Evolutionary conservation across 1,140 invertebrate genomes (phyloP), one percentile per base, ranked within the genome.

Genomic region (Tetranychus cinnabarinus): DNA sequence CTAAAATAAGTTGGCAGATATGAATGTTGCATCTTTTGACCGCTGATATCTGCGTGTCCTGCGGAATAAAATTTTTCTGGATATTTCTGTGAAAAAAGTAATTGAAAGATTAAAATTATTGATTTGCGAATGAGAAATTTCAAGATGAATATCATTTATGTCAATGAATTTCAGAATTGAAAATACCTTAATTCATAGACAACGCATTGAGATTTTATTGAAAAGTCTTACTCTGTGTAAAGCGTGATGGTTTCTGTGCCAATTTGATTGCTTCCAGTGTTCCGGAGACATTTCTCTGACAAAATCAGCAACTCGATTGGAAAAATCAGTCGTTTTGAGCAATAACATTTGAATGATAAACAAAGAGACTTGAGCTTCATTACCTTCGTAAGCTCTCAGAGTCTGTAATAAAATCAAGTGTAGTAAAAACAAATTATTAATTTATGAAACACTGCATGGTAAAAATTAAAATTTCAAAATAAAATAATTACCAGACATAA

Each of bases 21-120:
- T 69, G 84, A 81, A 68, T 84, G 82, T 36, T 82, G 79, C 65
- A 72, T 78, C 12, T 73, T 75, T 10, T 76, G 76, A n/a, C 76
- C 77, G 4, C 55, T 36, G 5, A 79, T 72, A 65, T 82, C 81
- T 58, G 74, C 69, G 10, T 80, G 75, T 66, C 87, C 87, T 70
- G 95, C 90, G 1, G 86, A 86, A 5, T 86, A 88, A 70, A 93
- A 96, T 69, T 91, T 93, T 72, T 96, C 92, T 1, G 90, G 88
- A 70, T 85, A 96, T 70, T 90, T 92, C 65, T 87, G 77, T 59
- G 15, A 15, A 15, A 50, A 15, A 52, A 23, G 2, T n/a, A 52
- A 6, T n/a, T 1, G 6, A 23, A 52, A n/a, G 23, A 52, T 1
- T n/a, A 52, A 33, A 23, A n/a, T 23, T 23, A 6, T 52, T 50